Evolutionary conservation across 2,888 invertebrate species (phyloP).

Genomic region (Synergus itoensis): DNA sequence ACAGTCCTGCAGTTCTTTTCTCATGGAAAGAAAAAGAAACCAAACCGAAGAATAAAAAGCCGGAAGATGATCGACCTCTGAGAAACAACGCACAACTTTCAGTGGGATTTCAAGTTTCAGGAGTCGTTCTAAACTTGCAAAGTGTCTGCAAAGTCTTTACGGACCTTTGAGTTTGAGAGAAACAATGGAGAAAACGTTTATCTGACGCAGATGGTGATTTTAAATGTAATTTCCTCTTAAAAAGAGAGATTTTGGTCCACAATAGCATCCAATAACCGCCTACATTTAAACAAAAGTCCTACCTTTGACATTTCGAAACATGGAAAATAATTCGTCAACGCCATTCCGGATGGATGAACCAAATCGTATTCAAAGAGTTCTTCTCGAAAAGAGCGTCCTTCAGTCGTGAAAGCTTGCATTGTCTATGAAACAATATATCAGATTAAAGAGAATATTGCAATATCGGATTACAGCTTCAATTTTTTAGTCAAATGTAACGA

Average conservation of each 20-base stretch:
- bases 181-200: slow-evolving; percentile 33
- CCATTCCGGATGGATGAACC: not conserved
- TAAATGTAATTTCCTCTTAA: slow-evolving; percentile 11
- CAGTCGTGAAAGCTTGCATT: slow-evolving; percentile 18
- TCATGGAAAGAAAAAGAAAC: slow-evolving; percentile 58
- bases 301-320: slow-evolving; percentile 28
- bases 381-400: slow-evolving; percentile 18
- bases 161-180: slow-evolving; percentile 22
- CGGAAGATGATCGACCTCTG: slow-evolving; percentile 23
- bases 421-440: slow-evolving; percentile 3
- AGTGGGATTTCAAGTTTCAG: slow-evolving; percentile 30
- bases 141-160: slow-evolving; percentile 34
- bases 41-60: not conserved
- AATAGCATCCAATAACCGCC: not conserved
- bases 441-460: slow-evolving; percentile 5
- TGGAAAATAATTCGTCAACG: not conserved
- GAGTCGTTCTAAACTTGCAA: slow-evolving; percentile 26
- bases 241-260: not conserved
- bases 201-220: not conserved
- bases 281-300: not conserved
- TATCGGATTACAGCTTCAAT: not conserved
- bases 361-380: not conserved
- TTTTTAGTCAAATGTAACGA: not conserved
- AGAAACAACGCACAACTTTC: not conserved
- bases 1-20: not conserved